phyloP scores from a whole-genome alignment of 2,113 vertebrate species.

The Triplophysa rosa region DNA sequence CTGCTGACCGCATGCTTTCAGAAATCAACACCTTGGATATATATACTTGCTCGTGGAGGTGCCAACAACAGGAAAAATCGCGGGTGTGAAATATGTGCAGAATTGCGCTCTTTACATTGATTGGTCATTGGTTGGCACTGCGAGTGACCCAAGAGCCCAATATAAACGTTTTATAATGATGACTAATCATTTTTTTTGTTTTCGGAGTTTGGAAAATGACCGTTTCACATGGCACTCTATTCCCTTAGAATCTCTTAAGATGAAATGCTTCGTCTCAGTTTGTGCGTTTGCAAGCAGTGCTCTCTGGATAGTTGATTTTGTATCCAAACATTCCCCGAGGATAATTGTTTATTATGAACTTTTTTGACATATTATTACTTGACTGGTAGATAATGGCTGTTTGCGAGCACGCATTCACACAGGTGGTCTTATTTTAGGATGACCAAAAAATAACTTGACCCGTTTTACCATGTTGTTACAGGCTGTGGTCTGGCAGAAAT shows the following conservation, averaged over 20 bases:
- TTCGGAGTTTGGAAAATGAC: neutral
- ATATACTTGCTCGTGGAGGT: conserved; percentile 70
- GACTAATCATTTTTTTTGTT: neutral
- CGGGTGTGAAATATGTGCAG: conserved; percentile 58
- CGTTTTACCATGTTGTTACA: conserved; percentile 78
- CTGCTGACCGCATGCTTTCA: conserved; percentile 72
- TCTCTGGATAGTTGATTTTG: neutral
- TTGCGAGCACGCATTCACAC: conserved; percentile 61
- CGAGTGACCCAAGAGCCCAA: neutral
- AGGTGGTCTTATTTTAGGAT: conserved; percentile 70
- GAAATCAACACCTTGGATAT: conserved; percentile 80
- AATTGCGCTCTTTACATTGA: neutral
- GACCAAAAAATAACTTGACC: conserved; percentile 68
- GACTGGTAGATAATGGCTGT: conserved; percentile 57
- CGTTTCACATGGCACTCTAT: neutral
- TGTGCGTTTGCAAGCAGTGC: neutral
- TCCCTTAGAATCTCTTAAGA: no score
- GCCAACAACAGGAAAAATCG: conserved; percentile 52
- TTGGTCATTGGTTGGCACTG: neutral
- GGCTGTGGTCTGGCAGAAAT: conserved; percentile 93
- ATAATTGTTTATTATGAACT: conserved; percentile 43
- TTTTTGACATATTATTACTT: no score
- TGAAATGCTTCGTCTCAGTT: neutral
- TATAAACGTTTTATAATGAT: neutral
- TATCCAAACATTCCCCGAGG: conserved; percentile 12